Evolutionary conservation across 2,888 invertebrate genomes (phyloP).

Genomic region (Lordiphosa andalusiaca): DNA sequence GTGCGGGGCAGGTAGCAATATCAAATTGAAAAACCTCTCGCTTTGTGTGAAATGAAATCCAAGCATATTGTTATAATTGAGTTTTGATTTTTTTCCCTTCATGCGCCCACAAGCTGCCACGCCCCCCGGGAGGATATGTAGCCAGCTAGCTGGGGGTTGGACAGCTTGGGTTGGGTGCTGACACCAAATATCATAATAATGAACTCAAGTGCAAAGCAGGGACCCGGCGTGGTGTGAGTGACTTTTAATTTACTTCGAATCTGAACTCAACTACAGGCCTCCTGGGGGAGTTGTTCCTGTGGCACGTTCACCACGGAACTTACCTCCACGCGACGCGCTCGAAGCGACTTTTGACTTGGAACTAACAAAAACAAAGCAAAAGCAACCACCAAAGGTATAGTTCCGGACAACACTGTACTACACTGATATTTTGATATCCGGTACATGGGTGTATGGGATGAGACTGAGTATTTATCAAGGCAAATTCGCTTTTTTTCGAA

Average conservation of each 20-base stretch:
- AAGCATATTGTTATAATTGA: constrained; percentile 81
- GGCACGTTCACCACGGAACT: constrained; percentile 49
- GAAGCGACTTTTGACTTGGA: constrained; percentile 44
- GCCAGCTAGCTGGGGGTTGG: not conserved
- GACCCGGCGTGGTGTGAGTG: constrained; percentile 71
- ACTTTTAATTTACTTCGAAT: constrained; percentile 80
- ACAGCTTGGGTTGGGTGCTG: constrained; percentile 50
- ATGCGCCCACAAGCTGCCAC: constrained; percentile 52
- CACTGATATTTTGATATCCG: not conserved
- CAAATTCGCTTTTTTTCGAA: too few species aligned
- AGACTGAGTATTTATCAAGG: too few species aligned
- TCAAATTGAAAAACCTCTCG: constrained; percentile 43
- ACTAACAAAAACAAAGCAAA: constrained; percentile 23
- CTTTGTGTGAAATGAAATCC: constrained; percentile 65
- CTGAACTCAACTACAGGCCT: constrained; percentile 71
- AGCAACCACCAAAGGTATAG: constrained; percentile 20
- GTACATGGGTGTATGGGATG: too few species aligned
- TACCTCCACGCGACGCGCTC: constrained; percentile 33
- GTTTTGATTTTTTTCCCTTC: constrained; percentile 57
- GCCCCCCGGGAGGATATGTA: constrained; percentile 34
- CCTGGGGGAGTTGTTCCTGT: constrained; percentile 67
- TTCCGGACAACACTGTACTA: constrained; percentile 2
- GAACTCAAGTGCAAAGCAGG: constrained; percentile 45
- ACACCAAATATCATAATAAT: constrained; percentile 77
- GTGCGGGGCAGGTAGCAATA: constrained; percentile 8